Base-by-base conservation (phyloP, 2,888 invertebrate genomes). In the Phymatocera aterrima region DNA sequence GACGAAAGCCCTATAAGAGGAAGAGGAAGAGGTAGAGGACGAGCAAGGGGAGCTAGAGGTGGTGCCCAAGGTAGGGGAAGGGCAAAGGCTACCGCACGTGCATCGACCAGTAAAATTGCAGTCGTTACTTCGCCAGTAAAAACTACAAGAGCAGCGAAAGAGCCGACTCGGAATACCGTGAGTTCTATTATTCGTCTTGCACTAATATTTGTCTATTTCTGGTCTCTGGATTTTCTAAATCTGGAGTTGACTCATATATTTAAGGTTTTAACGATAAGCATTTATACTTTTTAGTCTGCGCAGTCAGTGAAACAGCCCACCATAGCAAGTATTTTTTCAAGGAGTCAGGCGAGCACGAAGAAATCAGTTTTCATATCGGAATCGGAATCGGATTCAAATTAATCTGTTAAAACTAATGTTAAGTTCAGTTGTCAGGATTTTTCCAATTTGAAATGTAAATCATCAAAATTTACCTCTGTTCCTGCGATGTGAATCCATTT, bases 41-140 rank as follows among this genome's bases (percentile, higher is more conserved):
- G 79, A 68, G 51, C 70, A 18, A 79, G 61, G 80, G 81, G 40
- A 43, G 80, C 65, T n/a, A 79, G 80, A 24, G 79, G 70, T 54
- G 64, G 72, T 51, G 78, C 70, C 77, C 79, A 78, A 70, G 46
- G 64, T 28, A 77, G 80, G 34, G 77, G 79, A 21, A 77, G 21
- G 54, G 64, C 34, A 43, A 81, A 64, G 40, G 12, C 21, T 79
- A 28, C 75, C 10, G 28, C 40, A 40, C 40, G 51, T 12, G 21
- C 21, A 24, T 57, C 75, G 0, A 40, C 24, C n/a, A 60, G 24
- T 37, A 57, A 75, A 10, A 37, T 15, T 57, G 28, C 12, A 1
- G 3, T 40, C 5, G 24, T 37, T 21, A 57, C 18, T 57, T 15
- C 57, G 6, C 24, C 57, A 6, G 18, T 15, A 24, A 75, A n/a